These are phyloP conservation scores for Cossypha niveicapilla DNA, from an alignment of 2,797 vertebrate genomes.

Conservation along the genomic window DNA sequence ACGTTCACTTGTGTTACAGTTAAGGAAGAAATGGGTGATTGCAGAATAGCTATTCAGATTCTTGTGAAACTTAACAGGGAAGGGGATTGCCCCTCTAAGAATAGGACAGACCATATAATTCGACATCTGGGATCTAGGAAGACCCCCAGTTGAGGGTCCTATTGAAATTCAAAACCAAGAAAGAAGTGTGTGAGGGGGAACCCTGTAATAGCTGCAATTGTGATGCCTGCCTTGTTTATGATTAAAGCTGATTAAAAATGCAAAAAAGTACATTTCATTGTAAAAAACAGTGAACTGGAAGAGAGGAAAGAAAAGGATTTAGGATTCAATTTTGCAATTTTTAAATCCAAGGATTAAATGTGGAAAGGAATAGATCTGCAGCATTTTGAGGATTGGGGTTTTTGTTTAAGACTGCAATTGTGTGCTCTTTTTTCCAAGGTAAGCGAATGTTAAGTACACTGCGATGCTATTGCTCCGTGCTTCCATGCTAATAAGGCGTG, in stretches of 20 bases:
- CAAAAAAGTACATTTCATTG: constrained; percentile 50
- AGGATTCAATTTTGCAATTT: constrained; percentile 63
- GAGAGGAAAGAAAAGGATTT: constrained; percentile 38
- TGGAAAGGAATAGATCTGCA: background rate
- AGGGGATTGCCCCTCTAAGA: constrained; percentile 23
- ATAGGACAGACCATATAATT: constrained; percentile 60
- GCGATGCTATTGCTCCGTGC: constrained; percentile 59
- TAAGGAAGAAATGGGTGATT: constrained; percentile 57
- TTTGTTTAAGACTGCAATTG: constrained; percentile 55
- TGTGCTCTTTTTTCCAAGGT: constrained; percentile 49
- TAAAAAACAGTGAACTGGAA: constrained; percentile 47
- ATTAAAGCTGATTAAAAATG: constrained; percentile 72
- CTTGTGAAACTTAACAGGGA: constrained; percentile 62
- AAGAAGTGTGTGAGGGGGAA: background rate
- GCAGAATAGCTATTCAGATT: constrained; percentile 57
- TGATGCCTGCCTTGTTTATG: constrained; percentile 60
- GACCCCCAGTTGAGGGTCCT: constrained; percentile 62
- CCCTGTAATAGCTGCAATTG: constrained; percentile 31
- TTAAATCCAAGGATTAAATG: constrained; percentile 61
- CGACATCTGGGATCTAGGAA: constrained; percentile 66
- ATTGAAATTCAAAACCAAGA: constrained; percentile 70
- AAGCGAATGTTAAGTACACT: constrained; percentile 57
- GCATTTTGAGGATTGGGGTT: background rate
- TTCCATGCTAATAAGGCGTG: constrained; percentile 75
- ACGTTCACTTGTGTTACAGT: constrained; percentile 41